Evolutionary conservation across 2,888 invertebrate species (phyloP).

Genomic region (Lumbricus terrestris): DNA sequence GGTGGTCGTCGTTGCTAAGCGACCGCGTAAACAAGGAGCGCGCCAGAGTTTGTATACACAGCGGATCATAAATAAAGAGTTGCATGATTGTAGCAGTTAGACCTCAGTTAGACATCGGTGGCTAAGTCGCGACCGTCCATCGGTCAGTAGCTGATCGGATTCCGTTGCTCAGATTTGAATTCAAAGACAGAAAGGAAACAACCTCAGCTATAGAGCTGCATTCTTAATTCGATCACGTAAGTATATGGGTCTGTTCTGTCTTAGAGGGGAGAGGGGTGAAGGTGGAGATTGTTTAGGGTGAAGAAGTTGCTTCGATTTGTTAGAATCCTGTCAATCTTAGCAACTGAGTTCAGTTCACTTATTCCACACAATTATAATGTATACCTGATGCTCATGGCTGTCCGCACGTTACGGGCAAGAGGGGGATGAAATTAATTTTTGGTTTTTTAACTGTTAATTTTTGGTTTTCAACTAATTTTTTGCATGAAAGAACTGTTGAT

Average conservation of each 20-base stretch:
- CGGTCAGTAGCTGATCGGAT: background rate
- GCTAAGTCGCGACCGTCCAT: background rate
- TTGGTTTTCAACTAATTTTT: no score
- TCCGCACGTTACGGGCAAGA: no score
- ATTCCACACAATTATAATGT: no score
- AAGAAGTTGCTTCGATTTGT: background rate
- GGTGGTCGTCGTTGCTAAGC: conserved; percentile 8
- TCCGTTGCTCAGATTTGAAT: background rate
- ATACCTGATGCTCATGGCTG: no score
- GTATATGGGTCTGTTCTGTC: background rate
- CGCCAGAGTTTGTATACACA: background rate
- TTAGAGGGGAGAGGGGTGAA: background rate
- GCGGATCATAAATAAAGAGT: background rate
- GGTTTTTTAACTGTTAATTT: no score
- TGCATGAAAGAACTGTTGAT: no score
- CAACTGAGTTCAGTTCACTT: no score
- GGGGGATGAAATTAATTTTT: no score
- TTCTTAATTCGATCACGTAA: background rate
- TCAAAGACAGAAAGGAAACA: background rate
- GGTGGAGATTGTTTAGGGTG: background rate
- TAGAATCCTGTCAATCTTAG: no score
- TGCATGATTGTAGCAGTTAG: background rate
- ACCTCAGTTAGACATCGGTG: background rate
- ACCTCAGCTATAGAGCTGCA: background rate
- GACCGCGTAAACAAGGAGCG: background rate